A percentile compares a stretch with the other conserved stretches of the same genome.
Evolutionary conservation across 2,888 invertebrate species (phyloP).

Genomic region (Poecilus cupreus): DNA sequence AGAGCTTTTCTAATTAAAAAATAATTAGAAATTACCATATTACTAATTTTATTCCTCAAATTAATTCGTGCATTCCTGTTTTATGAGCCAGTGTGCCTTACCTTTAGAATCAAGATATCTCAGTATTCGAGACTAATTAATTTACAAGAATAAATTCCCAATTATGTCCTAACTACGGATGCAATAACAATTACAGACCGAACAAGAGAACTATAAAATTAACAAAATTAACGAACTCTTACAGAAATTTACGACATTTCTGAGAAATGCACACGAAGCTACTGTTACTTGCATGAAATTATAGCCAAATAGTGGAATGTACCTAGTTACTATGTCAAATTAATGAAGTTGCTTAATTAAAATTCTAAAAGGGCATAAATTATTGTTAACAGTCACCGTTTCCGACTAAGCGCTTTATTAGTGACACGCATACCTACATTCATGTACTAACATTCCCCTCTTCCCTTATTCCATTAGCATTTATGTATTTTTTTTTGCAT

Average conservation of each 20-base stretch:
- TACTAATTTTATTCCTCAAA: neutral
- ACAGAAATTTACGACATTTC: conserved; percentile 48
- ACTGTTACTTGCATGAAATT: neutral
- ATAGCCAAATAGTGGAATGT: conserved; percentile 6
- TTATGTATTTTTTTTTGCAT: too few species aligned
- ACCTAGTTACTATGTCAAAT: conserved; percentile 27
- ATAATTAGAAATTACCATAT: neutral
- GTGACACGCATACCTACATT: conserved; percentile 52
- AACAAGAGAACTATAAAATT: conserved; percentile 35
- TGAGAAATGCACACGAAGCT: neutral
- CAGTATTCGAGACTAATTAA: neutral
- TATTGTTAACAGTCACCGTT: conserved; percentile 55
- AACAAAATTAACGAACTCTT: conserved; percentile 50
- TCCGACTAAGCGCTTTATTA: conserved; percentile 52
- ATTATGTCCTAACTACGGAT: conserved; percentile 12
- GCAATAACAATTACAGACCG: conserved; percentile 19
- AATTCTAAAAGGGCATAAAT: conserved; percentile 53
- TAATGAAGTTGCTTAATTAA: conserved; percentile 56
- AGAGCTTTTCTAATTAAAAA: neutral
- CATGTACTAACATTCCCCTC: conserved; percentile 20
- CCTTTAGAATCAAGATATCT: neutral
- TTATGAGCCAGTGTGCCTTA: conserved; percentile 6
- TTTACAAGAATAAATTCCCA: neutral
- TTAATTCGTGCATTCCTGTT: neutral
- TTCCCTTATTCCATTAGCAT: too few species aligned